Evolutionary conservation across 1,140 invertebrate genomes (phyloP).

Genomic region (Lasioglossum baleicum): DNA sequence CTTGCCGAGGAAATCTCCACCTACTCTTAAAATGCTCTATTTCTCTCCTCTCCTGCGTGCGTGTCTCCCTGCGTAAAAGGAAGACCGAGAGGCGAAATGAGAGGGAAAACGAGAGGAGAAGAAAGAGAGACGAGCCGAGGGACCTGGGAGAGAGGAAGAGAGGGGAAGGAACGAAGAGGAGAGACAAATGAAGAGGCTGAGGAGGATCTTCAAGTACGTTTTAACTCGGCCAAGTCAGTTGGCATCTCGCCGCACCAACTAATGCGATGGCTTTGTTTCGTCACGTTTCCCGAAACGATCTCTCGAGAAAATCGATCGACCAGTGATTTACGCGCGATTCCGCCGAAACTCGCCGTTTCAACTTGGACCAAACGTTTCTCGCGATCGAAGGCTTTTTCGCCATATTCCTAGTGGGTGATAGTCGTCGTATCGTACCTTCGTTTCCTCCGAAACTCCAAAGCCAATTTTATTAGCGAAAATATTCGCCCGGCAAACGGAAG

Average conservation of each 20-base stretch:
- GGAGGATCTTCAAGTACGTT: slow-evolving; percentile 72
- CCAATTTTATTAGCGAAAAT: too few relatives aligned
- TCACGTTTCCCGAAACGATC: too few relatives aligned
- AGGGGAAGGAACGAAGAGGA: slow-evolving; percentile 32
- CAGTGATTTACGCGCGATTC: too few relatives aligned
- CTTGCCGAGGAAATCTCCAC: slow-evolving; percentile 75
- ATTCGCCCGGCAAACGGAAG: too few relatives aligned
- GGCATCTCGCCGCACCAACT: slow-evolving; percentile 73
- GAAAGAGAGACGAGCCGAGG: too few relatives aligned
- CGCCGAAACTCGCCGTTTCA: too few relatives aligned
- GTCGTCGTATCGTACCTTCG: too few relatives aligned
- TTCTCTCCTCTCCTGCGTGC: slow-evolving; percentile 64
- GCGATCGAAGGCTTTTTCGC: too few relatives aligned
- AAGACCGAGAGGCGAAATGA: slow-evolving; percentile 41
- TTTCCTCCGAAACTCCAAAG: too few relatives aligned
- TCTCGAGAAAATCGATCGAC: too few relatives aligned
- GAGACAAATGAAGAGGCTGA: slow-evolving; percentile 52
- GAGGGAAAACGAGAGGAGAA: slow-evolving; percentile 27
- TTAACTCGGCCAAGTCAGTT: slow-evolving; percentile 78
- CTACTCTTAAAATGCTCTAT: slow-evolving; percentile 78
- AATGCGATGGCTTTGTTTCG: slow-evolving; percentile 56
- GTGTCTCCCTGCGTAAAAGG: slow-evolving; percentile 39
- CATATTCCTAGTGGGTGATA: too few relatives aligned
- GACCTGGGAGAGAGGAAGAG: slow-evolving; percentile 8
- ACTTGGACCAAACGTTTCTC: too few relatives aligned